Percentiles rank a stretch among this genome's conserved stretches.
Conservation (phyloP, 2,888 invertebrate species). For the Habrosyne pyritoides region DNA sequence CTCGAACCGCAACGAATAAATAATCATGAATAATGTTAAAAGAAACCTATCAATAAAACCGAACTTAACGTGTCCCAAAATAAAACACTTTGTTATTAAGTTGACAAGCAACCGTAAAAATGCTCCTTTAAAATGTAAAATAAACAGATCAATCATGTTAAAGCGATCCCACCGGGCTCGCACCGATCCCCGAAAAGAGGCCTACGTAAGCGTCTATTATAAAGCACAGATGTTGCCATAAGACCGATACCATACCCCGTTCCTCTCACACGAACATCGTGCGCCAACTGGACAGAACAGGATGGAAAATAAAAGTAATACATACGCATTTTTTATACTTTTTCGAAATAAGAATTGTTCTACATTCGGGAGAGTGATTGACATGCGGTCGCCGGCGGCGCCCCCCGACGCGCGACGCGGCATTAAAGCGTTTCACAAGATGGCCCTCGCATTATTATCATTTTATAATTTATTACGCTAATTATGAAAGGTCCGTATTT, state of each 20-base stretch:
- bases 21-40: slow-evolving; percentile 73
- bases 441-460: slow-evolving; percentile 80
- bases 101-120: slow-evolving; percentile 84
- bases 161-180: slow-evolving; percentile 81
- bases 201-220: slow-evolving; percentile 83
- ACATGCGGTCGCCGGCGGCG: slow-evolving; percentile 79
- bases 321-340: slow-evolving; percentile 76
- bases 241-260: slow-evolving; percentile 67
- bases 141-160: slow-evolving; percentile 84
- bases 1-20: slow-evolving; percentile 53
- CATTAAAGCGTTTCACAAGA: slow-evolving; percentile 77
- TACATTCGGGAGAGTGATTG: slow-evolving; percentile 81
- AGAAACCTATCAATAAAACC: slow-evolving; percentile 82
- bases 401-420: slow-evolving; percentile 75
- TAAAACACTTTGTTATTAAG: slow-evolving; percentile 83
- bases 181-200: slow-evolving; percentile 80
- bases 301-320: slow-evolving; percentile 67
- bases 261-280: slow-evolving; percentile 50
- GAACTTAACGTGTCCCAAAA: slow-evolving; percentile 79
- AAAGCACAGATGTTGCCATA: slow-evolving; percentile 81
- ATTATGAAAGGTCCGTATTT: slow-evolving; percentile 79
- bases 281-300: slow-evolving; percentile 43
- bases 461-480: slow-evolving; percentile 84
- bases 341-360: slow-evolving; percentile 82
- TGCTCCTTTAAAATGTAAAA: slow-evolving; percentile 83